Evolutionary conservation across 2,113 vertebrate genomes (phyloP), one percentile per base, ranked within the genome.

Genomic region (Nesogale talazaci): DNA sequence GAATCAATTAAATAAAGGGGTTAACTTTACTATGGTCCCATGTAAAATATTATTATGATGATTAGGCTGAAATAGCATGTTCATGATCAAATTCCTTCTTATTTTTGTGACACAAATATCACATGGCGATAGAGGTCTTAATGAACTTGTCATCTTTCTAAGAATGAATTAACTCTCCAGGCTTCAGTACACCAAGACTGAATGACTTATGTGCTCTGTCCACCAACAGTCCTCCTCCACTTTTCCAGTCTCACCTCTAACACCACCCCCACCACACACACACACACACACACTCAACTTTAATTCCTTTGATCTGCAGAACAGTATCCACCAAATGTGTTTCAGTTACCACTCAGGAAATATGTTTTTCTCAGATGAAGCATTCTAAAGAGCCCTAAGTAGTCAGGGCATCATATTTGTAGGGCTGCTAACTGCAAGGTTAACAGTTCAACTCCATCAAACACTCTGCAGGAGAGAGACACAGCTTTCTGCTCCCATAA

Each of bases 361-460:
- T 29, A 86, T 7, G 61, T 42, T 79, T 90, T 95, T 91, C 79
- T 93, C 40, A 72, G 65, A 56, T 72, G 20, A 80, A 92, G 19
- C 59, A 42, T 83, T 46, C 42, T 46, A 46, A 46, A 46, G 42
- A 46, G 42, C 42, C 42, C 42, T 46, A 46, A 46, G 42, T 5
- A 10, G 42, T 46, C 5, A 6, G 5, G 42, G 42, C 42, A 46
- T 46, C 42, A 46, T 46, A 46, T 10, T 6, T 46, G 42, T 46
- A 46, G 42, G 42, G 42, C 42, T n/a, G n/a, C n/a, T n/a, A n/a
- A n/a, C n/a, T 46, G 42, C 42, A 46, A 46, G 42, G 42, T 46
- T 10, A 46, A 10, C 42, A 46, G 42, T 46, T 46, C 42, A 46
- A 46, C 42, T 46, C 42, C 42, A 46, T 46, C 42, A 46, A 46